Conservation (phyloP, 2,797 vertebrate genomes). For the Miichthys miiuy region DNA sequence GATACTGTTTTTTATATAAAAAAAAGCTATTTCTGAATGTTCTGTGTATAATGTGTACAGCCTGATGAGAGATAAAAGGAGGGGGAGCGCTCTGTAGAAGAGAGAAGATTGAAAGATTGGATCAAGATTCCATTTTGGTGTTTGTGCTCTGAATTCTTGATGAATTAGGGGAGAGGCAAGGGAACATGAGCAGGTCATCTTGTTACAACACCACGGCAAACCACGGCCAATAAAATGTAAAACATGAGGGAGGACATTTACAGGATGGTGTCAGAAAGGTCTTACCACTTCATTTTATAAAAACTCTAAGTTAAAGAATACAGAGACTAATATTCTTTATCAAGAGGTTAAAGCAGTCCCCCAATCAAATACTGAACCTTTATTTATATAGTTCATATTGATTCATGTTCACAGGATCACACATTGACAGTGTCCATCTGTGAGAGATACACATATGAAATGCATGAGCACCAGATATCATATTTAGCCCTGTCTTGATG, state of each 20-base stretch:
- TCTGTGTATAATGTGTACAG: constrained; percentile 17
- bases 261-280: neutral
- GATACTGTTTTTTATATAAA: too few species aligned
- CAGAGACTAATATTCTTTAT: neutral
- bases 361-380: neutral
- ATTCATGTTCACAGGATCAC: neutral
- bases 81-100: neutral
- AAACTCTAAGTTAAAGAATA: neutral
- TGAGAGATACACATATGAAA: neutral
- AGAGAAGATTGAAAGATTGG: constrained; percentile 34
- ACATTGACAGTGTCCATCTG: neutral
- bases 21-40: constrained; percentile 13
- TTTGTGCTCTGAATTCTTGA: constrained; percentile 45
- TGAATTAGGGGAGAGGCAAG: constrained; percentile 4
- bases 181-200: neutral
- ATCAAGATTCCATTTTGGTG: constrained; percentile 13
- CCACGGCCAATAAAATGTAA: neutral
- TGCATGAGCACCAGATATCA: neutral
- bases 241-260: neutral
- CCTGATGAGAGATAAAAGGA: constrained; percentile 25
- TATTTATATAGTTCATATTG: neutral
- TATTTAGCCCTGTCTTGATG: neutral
- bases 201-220: neutral
- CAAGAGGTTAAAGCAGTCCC: neutral
- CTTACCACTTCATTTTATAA: neutral